Evolutionary conservation across 2,113 vertebrate species (phyloP).

Genomic region (Hippolais icterina): DNA sequence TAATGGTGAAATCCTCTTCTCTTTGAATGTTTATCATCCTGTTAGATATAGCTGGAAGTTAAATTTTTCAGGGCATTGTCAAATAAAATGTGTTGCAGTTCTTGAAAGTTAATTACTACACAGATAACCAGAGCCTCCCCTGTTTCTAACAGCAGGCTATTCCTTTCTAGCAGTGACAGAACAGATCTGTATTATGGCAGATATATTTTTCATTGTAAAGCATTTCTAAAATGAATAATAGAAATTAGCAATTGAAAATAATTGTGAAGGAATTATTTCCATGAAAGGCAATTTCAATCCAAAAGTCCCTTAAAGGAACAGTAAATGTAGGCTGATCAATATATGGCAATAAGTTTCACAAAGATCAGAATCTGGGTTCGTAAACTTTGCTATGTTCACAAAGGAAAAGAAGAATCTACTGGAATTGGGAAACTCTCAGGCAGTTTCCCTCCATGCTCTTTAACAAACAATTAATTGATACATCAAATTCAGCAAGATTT

Average conservation of each 20-base stretch:
- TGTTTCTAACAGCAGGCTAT: not conserved
- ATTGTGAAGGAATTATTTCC: not conserved
- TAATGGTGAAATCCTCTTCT: not conserved
- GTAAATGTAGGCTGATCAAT: not conserved
- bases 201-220: not conserved
- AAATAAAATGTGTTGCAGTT: not conserved
- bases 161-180: not conserved
- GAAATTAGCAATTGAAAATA: not conserved
- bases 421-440: not conserved
- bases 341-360: not conserved
- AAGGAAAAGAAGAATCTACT: not conserved
- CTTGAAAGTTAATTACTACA: not conserved
- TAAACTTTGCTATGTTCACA: not conserved
- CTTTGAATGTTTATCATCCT: not conserved
- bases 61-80: slow-evolving; percentile 18
- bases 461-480: not conserved
- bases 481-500: not conserved
- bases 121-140: not conserved
- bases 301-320: not conserved
- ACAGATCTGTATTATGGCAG: not conserved
- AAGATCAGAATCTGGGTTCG: not conserved
- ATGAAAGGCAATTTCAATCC: not conserved
- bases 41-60: not conserved
- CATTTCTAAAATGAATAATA: not conserved
- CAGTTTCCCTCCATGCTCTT: not conserved